A percentile compares a stretch with the other conserved stretches of the same genome.
Conservation (phyloP, 2,888 invertebrate genomes). For the Cryptophagus acutangulus region DNA sequence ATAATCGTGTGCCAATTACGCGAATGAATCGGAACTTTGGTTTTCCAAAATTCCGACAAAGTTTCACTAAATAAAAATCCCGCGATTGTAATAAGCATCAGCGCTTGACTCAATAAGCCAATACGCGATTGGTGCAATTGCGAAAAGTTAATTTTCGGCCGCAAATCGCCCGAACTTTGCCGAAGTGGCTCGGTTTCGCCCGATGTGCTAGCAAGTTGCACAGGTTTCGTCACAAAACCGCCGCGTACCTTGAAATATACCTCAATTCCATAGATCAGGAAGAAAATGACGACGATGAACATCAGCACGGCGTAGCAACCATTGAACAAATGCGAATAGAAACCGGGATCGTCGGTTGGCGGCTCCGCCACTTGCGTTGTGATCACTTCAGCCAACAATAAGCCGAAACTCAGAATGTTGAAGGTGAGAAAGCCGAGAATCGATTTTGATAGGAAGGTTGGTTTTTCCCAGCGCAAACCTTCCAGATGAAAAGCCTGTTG, state of each 20-base stretch:
- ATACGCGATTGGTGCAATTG: conserved; percentile 88
- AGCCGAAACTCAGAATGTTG: conserved; percentile 81
- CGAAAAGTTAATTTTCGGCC: conserved; percentile 65
- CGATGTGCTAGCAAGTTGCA: conserved; percentile 34
- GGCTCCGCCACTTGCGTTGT: conserved; percentile 52
- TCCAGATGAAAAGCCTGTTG: conserved; percentile 86
- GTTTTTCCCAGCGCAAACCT: conserved; percentile 81
- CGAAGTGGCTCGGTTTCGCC: conserved; percentile 38
- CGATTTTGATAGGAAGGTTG: conserved; percentile 86
- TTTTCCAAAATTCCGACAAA: conserved; percentile 88
- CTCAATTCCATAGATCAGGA: conserved; percentile 90
- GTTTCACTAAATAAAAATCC: conserved; percentile 89
- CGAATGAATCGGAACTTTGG: conserved; percentile 79
- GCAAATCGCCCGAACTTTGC: conserved; percentile 29
- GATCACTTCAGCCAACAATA: conserved; percentile 70
- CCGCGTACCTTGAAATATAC: conserved; percentile 90
- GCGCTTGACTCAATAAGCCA: conserved; percentile 82
- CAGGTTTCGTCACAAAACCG: conserved; percentile 65
- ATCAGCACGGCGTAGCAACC: conserved; percentile 88
- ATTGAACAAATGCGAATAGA: conserved; percentile 84
- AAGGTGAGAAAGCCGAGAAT: conserved; percentile 85
- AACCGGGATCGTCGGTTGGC: conserved; percentile 55
- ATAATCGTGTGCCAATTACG: conserved; percentile 90
- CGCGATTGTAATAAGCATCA: conserved; percentile 84
- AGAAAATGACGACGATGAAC: conserved; percentile 85